Percentiles rank a stretch among this genome's conserved stretches.
Conservation (phyloP, 35 echinoderm and acorn worm species). For the Heliocidaris erythrogramma region DNA sequence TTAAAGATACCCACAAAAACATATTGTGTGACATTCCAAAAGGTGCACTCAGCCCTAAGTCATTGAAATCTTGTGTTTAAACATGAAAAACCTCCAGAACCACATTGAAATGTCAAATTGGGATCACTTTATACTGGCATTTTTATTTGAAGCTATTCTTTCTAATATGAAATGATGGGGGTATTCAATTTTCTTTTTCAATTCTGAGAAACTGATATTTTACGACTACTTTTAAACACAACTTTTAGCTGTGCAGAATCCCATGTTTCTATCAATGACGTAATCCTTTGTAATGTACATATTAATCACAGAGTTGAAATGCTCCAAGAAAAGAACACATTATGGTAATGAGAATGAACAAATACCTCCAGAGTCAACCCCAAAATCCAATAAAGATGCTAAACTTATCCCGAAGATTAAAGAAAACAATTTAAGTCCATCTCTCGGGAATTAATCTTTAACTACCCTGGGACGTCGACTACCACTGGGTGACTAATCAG, state of each 20-base stretch:
- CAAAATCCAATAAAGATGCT: slow-evolving; percentile 17
- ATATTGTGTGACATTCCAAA: no score
- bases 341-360: background rate
- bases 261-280: background rate
- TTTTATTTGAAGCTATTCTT: background rate
- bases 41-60: no score
- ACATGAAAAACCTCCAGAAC: no score
- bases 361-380: background rate
- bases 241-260: background rate
- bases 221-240: background rate
- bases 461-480: background rate
- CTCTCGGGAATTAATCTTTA: slow-evolving; percentile 41
- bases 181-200: background rate
- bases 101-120: no score
- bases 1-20: no score
- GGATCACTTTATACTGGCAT: background rate
- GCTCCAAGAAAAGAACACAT: background rate
- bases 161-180: background rate
- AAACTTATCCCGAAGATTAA: slow-evolving; percentile 15
- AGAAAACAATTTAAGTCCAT: slow-evolving; percentile 9
- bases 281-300: background rate
- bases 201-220: background rate
- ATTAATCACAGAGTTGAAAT: background rate
- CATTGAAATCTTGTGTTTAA: no score
- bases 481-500: slow-evolving; percentile 30